These are phyloP conservation scores for Drosophila simulans DNA, from an alignment of 1,140 invertebrate species.

Conservation along the genomic window DNA sequence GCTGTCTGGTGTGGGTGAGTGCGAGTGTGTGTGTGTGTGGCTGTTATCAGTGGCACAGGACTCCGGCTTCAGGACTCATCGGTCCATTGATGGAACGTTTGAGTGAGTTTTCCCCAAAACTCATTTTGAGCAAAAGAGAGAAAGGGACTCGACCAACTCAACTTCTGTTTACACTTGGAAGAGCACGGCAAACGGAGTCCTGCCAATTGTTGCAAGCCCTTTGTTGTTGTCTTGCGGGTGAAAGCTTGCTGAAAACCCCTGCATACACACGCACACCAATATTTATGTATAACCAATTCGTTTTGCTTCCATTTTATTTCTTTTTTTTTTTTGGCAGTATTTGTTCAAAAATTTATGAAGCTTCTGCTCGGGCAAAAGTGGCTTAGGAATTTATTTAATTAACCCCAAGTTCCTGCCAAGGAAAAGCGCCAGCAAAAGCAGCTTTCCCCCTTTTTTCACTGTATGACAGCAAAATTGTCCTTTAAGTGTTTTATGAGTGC, in stretches of 20 bases:
- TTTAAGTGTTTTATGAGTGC: slow-evolving; percentile 75
- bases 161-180: slow-evolving; percentile 75
- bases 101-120: slow-evolving; percentile 54
- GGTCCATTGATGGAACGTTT: slow-evolving; percentile 77
- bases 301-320: slow-evolving; percentile 4
- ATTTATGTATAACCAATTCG: slow-evolving; percentile 76
- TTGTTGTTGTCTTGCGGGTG: slow-evolving; percentile 39
- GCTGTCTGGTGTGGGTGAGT: slow-evolving; percentile 15
- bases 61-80: slow-evolving; percentile 54
- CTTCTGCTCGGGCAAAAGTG: slow-evolving; percentile 32
- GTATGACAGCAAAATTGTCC: slow-evolving; percentile 63
- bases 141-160: slow-evolving; percentile 36
- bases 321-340: slow-evolving; percentile 36
- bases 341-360: slow-evolving; percentile 59
- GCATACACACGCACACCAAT: slow-evolving; percentile 41
- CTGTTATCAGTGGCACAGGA: slow-evolving; percentile 76
- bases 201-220: slow-evolving; percentile 78
- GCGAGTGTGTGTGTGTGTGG: slow-evolving; percentile 24
- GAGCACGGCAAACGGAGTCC: slow-evolving; percentile 50
- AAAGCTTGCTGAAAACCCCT: slow-evolving; percentile 61
- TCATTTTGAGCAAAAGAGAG: slow-evolving; percentile 38
- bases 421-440: slow-evolving; percentile 24
- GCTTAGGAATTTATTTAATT: slow-evolving; percentile 75
- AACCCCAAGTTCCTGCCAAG: slow-evolving; percentile 57
- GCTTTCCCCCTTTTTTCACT: slow-evolving; percentile 22